Conservation (phyloP, 1,140 invertebrate genomes). For the Odontomachus brunneus region DNA sequence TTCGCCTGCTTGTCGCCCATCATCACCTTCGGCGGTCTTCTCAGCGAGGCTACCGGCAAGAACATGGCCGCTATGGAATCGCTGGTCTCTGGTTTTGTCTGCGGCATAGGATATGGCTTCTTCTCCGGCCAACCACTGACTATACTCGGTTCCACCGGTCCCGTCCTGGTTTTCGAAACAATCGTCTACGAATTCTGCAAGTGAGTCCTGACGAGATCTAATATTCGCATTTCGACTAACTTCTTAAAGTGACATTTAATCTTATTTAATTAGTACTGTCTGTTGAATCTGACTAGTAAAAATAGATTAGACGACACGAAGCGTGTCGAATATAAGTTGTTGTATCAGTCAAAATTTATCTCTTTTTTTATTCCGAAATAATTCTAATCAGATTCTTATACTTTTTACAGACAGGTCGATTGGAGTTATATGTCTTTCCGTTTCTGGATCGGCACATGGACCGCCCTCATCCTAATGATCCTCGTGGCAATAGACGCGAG, state of each 20-base stretch:
- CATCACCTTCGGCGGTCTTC: conserved; percentile 97
- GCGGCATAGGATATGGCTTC: conserved; percentile 97
- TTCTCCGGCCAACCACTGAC: conserved; percentile 99
- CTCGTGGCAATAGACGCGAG: conserved; percentile 98
- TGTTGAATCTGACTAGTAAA: neutral
- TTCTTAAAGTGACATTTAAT: neutral
- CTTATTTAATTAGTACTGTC: neutral
- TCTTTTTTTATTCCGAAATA: conserved; percentile 47
- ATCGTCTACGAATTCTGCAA: conserved; percentile 98
- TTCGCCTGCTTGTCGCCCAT: conserved; percentile 99
- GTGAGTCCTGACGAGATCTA: conserved; percentile 84
- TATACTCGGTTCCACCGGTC: conserved; percentile 98
- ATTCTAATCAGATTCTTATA: conserved; percentile 39
- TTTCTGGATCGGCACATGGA: conserved; percentile 98
- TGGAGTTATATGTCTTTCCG: conserved; percentile 98
- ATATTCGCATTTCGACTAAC: neutral
- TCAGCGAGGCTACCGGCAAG: conserved; percentile 97
- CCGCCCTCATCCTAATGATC: conserved; percentile 93
- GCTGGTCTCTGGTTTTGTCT: conserved; percentile 97
- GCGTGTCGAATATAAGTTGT: neutral
- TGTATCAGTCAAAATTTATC: conserved; percentile 14
- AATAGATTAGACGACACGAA: neutral
- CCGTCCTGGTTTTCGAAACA: conserved; percentile 99
- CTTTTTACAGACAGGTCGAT: conserved; percentile 85
- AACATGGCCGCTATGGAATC: conserved; percentile 99